Evolutionary conservation across 2,888 invertebrate genomes (phyloP).

Genomic region (Didymodactylos carnosus): DNA sequence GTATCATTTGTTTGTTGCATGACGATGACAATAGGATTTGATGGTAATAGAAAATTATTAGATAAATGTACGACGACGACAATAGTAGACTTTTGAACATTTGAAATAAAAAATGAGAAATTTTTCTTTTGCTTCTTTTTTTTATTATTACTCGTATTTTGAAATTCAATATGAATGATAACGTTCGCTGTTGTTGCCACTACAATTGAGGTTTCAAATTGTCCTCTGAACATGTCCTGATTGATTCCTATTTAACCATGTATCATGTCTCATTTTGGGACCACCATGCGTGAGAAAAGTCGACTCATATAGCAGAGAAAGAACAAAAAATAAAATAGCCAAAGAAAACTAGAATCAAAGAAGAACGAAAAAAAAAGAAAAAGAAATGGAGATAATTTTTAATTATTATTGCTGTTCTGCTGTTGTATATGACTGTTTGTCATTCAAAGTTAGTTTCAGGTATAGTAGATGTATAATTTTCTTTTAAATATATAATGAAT

Average conservation of each 20-base stretch:
- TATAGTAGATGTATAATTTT: too few relatives aligned
- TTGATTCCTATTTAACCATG: background rate
- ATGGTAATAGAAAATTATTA: background rate
- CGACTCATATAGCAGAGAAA: too few relatives aligned
- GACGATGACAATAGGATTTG: background rate
- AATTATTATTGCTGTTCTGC: too few relatives aligned
- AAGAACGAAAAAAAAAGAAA: too few relatives aligned
- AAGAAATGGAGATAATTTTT: too few relatives aligned
- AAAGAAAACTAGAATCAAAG: too few relatives aligned
- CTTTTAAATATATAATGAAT: too few relatives aligned
- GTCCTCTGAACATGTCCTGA: background rate
- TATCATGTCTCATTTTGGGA: background rate
- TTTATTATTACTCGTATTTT: background rate
- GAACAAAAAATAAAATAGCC: too few relatives aligned
- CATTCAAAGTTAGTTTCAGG: too few relatives aligned
- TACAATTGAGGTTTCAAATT: background rate
- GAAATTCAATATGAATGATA: background rate
- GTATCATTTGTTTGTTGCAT: background rate
- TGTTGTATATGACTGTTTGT: too few relatives aligned
- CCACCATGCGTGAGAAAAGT: background rate
- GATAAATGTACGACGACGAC: background rate
- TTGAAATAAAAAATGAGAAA: background rate
- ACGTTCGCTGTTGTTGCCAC: background rate
- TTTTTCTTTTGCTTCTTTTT: background rate
- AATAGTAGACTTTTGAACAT: background rate